Evolutionary conservation across 2,888 invertebrate species (phyloP).

Genomic region (Pocota personata): DNA sequence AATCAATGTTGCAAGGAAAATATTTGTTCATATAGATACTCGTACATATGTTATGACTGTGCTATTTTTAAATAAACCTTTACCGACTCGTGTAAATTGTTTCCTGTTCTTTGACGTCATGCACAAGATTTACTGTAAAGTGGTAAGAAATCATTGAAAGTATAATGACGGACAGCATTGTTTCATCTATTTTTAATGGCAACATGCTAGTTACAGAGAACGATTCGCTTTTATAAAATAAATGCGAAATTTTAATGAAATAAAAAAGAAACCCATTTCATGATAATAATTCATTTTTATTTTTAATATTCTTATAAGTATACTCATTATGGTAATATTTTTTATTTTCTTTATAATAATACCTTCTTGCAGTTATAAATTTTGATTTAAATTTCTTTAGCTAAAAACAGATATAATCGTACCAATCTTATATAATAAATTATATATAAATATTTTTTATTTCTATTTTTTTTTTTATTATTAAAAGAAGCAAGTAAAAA

Average conservation of each 20-base stretch:
- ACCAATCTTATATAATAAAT: conserved; percentile 38
- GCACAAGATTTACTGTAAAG: too few relatives aligned
- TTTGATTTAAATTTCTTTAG: conserved; percentile 56
- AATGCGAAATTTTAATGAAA: not conserved
- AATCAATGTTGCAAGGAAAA: conserved; percentile 16
- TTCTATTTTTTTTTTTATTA: conserved; percentile 9
- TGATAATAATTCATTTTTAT: not conserved
- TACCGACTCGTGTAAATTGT: not conserved
- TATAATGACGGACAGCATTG: not conserved
- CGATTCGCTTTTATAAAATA: not conserved
- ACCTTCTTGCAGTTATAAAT: conserved; percentile 55
- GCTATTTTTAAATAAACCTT: not conserved
- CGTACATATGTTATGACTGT: not conserved
- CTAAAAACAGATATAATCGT: conserved; percentile 53
- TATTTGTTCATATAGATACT: not conserved
- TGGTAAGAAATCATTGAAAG: not conserved
- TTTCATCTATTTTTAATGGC: not conserved
- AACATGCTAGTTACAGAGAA: not conserved
- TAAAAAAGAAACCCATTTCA: not conserved
- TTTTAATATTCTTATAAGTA: conserved; percentile 9
- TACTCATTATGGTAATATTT: not conserved
- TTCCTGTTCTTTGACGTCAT: not conserved
- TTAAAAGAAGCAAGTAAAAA: conserved; percentile 67
- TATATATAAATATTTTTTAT: not conserved
- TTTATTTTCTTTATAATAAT: conserved; percentile 12